Conservation (phyloP, 2,113 vertebrate species). For the Pseudorasbora parva region DNA sequence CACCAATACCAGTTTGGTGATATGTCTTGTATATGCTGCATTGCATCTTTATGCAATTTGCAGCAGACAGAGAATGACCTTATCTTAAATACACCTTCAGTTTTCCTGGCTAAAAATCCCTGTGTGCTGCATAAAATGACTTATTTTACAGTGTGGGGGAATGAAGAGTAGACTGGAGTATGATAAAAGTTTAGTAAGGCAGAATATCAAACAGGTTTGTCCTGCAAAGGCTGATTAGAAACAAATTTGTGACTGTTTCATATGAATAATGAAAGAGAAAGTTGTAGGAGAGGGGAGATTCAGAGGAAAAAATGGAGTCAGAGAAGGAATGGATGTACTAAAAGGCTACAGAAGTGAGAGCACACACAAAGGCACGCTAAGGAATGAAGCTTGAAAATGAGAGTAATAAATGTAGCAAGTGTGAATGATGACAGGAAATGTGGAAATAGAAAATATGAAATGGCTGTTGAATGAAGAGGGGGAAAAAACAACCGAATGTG, state of each 20-base stretch:
- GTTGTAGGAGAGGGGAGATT: slow-evolving; percentile 3
- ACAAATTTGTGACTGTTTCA: background rate
- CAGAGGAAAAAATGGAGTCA: background rate
- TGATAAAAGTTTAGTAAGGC: slow-evolving; percentile 15
- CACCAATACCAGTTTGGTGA: too few species aligned
- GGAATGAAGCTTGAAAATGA: background rate
- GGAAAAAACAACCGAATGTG: background rate
- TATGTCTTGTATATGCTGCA: background rate
- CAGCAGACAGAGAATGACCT: background rate
- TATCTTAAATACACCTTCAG: background rate
- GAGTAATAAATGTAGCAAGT: slow-evolving; percentile 22
- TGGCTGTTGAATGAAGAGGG: background rate
- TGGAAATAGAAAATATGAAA: background rate
- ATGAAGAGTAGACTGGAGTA: background rate
- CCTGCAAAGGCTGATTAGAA: slow-evolving; percentile 36
- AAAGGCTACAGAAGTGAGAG: background rate
- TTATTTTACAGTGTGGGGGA: background rate
- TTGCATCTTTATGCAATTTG: background rate
- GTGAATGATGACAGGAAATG: slow-evolving; percentile 27
- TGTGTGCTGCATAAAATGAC: background rate
- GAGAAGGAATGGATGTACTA: background rate
- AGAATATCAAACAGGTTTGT: slow-evolving; percentile 38
- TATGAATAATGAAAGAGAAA: slow-evolving; percentile 27
- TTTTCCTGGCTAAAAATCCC: background rate
- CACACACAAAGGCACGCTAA: background rate